Evolutionary conservation across 1,140 invertebrate species (phyloP).

Genomic region (Hypothenemus hampei): DNA sequence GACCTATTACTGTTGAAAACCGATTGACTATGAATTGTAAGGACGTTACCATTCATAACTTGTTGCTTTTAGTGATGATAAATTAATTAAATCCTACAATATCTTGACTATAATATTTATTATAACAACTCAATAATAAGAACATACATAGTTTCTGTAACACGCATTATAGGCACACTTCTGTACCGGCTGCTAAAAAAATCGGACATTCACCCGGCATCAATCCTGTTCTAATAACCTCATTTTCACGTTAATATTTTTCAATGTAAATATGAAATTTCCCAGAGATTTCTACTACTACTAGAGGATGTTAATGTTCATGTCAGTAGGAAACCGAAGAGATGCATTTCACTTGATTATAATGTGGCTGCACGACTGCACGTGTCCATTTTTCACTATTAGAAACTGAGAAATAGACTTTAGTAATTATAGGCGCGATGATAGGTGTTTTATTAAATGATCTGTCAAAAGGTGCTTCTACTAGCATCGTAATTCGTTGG

Average conservation of each 20-base stretch:
- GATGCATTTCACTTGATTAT: constrained; percentile 23
- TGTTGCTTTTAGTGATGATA: too few relatives aligned
- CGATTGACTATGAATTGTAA: too few relatives aligned
- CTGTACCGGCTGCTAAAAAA: too few relatives aligned
- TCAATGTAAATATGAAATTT: constrained; percentile 28
- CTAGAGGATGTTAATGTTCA: constrained; percentile 21
- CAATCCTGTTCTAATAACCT: constrained; percentile 30
- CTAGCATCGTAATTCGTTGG: too few relatives aligned
- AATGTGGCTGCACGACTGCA: constrained; percentile 9
- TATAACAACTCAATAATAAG: too few relatives aligned
- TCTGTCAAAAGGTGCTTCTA: constrained; percentile 14
- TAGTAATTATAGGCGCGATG: constrained; percentile 5
- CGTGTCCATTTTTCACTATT: constrained; percentile 14
- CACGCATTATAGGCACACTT: too few relatives aligned
- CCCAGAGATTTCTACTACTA: constrained; percentile 28
- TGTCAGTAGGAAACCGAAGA: constrained; percentile 13
- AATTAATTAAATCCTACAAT: too few relatives aligned
- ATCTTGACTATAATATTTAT: too few relatives aligned
- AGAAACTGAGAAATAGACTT: constrained; percentile 19
- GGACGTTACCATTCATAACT: too few relatives aligned
- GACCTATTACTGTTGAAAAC: too few relatives aligned
- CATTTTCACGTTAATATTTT: constrained; percentile 29
- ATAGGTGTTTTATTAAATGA: constrained; percentile 9
- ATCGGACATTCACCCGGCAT: constrained; percentile 17
- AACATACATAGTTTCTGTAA: too few relatives aligned